Conservation (phyloP, 2,113 vertebrate genomes). For the Chaenocephalus aceratus region DNA sequence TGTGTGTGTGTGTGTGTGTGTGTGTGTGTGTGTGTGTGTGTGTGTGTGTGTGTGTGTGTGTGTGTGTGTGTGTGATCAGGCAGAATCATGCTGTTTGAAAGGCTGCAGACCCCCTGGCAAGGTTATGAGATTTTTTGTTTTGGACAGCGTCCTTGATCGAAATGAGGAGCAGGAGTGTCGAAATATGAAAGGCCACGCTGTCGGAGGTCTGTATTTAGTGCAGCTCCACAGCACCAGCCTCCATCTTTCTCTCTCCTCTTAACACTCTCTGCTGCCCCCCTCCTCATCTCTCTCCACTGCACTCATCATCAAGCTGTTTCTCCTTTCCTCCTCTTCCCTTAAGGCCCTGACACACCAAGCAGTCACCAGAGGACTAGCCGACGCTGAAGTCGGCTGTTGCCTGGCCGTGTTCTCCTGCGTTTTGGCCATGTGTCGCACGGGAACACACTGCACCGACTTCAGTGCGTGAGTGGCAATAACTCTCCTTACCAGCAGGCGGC, state of each 20-base stretch:
- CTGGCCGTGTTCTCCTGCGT: no score
- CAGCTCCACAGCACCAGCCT: constrained; percentile 26
- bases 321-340: background rate
- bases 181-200: constrained; percentile 55
- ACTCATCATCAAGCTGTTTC: background rate
- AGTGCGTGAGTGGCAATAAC: no score
- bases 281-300: constrained; percentile 16
- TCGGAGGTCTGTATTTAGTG: constrained; percentile 38
- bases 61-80: background rate
- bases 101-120: constrained; percentile 8
- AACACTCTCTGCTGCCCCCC: constrained; percentile 11
- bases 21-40: background rate
- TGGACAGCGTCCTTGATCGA: background rate
- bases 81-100: background rate
- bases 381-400: no score
- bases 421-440: no score
- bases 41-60: background rate
- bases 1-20: background rate
- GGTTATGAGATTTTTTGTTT: constrained; percentile 25
- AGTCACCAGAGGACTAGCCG: no score
- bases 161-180: constrained; percentile 25
- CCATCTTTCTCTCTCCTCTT: background rate
- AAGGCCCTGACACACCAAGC: no score
- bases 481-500: no score
- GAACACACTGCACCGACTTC: no score